Base-by-base conservation (phyloP, 2,113 vertebrate genomes). In the Phodopus roborovskii region DNA sequence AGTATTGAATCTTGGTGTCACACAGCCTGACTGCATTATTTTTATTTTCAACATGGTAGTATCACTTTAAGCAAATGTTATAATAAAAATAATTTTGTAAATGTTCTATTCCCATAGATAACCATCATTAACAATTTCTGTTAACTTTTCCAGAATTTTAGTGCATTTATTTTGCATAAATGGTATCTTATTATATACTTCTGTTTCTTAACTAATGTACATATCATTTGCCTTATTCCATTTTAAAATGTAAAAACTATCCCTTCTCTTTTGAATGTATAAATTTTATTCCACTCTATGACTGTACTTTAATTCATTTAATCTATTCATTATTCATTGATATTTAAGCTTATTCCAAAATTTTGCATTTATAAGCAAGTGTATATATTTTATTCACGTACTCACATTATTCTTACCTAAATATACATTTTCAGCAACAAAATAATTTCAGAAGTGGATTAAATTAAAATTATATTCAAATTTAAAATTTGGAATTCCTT, bases 261-360 rank as follows among this genome's bases (percentile, higher is more conserved):
- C 8, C 4, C 30, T 86, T 92, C 60, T 19, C 30, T 71, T 96
- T 77, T 39, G 36, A 86, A 85, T 85, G 2, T 56, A 45, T 94
- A 12, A 1, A 77, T 94, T 60, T 94, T 77, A 81, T 77, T 86
- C 20, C 13, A 82, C 13, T 85, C 1, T 60, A 17, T 71, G 20
- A 17, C 0, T 92, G 2, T 93, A 75, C 10, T 83, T 10, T 50
- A 93, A 87, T 77, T 93, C 79, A 75, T 71, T 95, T 95, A 74
- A 93, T 95, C 39, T 88, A 48, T 74, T 85, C 50, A 93, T 92
- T 96, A 92, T 94, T 94, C 91, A 90, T 79, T 94, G 92, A 92
- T 71, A 95, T 89, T 96, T 96, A 90, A 94, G 48, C 36, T 96
- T 42, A 90, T 92, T 94, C 60, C 81, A 93, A 5, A 22, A 42